phyloP scores from a whole-genome alignment of 2,888 invertebrate genomes.

The Euclidia mi region DNA sequence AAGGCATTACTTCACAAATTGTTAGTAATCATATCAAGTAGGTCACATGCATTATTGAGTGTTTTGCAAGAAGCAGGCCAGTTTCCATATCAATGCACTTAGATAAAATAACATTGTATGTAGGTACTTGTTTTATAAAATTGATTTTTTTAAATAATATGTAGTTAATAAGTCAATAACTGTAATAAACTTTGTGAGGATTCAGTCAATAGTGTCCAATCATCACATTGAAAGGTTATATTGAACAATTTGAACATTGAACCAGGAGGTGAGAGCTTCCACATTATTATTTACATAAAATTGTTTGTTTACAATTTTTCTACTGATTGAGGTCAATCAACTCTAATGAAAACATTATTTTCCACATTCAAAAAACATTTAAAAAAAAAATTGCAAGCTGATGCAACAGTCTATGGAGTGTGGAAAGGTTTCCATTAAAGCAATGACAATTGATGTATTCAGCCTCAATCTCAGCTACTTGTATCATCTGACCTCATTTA shows the following conservation, averaged over 20 bases:
- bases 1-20: slow-evolving; percentile 21
- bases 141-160: too few species aligned
- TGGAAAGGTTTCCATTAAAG: background rate
- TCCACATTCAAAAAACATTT: background rate
- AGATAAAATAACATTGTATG: background rate
- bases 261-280: background rate
- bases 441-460: slow-evolving; percentile 22
- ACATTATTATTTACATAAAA: too few species aligned
- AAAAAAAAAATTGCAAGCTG: background rate
- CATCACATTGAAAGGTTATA: slow-evolving; percentile 1
- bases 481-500: slow-evolving; percentile 34
- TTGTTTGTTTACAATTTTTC: slow-evolving; percentile 1
- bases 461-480: slow-evolving; percentile 16
- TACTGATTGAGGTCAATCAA: background rate
- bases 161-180: too few species aligned
- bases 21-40: slow-evolving; percentile 33
- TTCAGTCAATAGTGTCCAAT: too few species aligned
- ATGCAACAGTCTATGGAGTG: background rate
- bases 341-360: background rate
- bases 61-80: background rate
- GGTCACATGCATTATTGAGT: slow-evolving; percentile 34
- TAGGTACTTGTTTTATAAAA: background rate
- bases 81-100: background rate
- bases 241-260: too few species aligned
- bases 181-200: too few species aligned